phyloP scores from a whole-genome alignment of 64 coral and sea anemone genomes.

The Stichodactyla helianthus region DNA sequence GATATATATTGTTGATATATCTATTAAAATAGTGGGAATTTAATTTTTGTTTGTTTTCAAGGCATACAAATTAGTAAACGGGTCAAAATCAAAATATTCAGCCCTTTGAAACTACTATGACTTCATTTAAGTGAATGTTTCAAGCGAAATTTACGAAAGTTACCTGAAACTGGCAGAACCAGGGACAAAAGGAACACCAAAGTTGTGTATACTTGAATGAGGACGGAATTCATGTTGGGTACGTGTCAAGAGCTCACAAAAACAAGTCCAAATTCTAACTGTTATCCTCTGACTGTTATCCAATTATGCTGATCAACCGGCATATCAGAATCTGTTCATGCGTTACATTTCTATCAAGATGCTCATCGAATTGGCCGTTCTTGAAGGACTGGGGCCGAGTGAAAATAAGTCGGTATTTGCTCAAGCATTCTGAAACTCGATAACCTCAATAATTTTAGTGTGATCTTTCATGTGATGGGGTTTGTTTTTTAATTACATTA shows the following conservation, averaged over 20 bases:
- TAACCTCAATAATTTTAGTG: no score
- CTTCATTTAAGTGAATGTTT: neutral
- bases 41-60: neutral
- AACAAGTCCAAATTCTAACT: neutral
- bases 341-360: no score
- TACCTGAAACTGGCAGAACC: conserved; percentile 4
- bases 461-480: no score
- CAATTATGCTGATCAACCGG: neutral
- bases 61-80: neutral
- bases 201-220: neutral
- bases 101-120: neutral
- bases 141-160: neutral
- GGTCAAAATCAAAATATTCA: neutral
- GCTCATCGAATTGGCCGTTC: no score
- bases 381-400: no score
- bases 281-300: neutral
- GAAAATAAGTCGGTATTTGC: no score
- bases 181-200: neutral
- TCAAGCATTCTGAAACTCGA: no score
- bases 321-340: no score
- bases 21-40: neutral
- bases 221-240: neutral
- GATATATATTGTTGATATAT: no score
- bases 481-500: no score
- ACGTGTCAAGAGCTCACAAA: neutral